A percentile compares a stretch with the other conserved stretches of the same genome.
Conservation (phyloP, 2,888 invertebrate genomes). For the Apotomis betuletana region DNA sequence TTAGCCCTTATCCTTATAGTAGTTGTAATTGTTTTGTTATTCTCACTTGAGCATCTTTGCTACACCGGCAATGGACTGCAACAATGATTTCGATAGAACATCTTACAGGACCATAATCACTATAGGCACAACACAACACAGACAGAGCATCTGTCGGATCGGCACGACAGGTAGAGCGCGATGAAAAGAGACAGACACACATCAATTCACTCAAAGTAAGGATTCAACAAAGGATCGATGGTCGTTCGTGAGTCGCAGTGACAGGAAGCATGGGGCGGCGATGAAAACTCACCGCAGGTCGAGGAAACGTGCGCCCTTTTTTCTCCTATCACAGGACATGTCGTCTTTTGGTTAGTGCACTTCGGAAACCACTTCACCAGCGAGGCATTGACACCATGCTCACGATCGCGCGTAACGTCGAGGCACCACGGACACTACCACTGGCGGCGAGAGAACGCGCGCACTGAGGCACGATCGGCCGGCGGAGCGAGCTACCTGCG, state of each 20-base stretch:
- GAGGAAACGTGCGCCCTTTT: conserved; percentile 79
- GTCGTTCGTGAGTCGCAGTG: conserved; percentile 51
- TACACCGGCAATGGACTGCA: conserved; percentile 48
- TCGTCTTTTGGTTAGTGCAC: conserved; percentile 71
- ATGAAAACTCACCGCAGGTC: conserved; percentile 81
- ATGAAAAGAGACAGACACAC: conserved; percentile 77
- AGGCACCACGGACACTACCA: conserved; percentile 80
- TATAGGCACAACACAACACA: conserved; percentile 59
- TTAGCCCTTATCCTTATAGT: conserved; percentile 48
- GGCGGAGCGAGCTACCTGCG: conserved; percentile 71
- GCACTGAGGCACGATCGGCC: conserved; percentile 71
- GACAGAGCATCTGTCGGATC: conserved; percentile 59
- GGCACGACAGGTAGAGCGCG: conserved; percentile 66
- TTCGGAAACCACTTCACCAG: conserved; percentile 75
- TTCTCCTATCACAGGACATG: conserved; percentile 83
- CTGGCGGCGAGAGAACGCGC: conserved; percentile 81
- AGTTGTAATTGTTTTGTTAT: conserved; percentile 49
- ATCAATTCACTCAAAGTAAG: conserved; percentile 64
- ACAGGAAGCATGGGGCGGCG: conserved; percentile 69
- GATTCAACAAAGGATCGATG: conserved; percentile 77
- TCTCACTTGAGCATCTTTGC: conserved; percentile 51
- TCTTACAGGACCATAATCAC: conserved; percentile 49
- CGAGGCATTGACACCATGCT: conserved; percentile 72
- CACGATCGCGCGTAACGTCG: conserved; percentile 67
- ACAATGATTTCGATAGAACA: conserved; percentile 41